These are phyloP conservation scores for Chrosomus eos DNA, from an alignment of 2,797 vertebrate species.

Conservation along the genomic window DNA sequence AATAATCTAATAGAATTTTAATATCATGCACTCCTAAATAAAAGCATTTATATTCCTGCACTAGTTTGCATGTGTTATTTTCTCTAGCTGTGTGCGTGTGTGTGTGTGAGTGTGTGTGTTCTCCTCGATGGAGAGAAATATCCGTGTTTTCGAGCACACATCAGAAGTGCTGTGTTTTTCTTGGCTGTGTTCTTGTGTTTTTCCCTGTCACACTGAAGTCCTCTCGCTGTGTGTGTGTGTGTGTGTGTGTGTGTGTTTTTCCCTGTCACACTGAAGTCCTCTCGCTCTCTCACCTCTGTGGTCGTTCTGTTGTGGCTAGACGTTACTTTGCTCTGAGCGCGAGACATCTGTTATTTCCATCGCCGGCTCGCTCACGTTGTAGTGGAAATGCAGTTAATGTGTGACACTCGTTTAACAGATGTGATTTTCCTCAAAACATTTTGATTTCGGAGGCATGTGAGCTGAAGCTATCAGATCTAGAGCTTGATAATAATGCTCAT, in stretches of 20 bases:
- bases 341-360: slow-evolving; percentile 47
- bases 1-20: background rate
- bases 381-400: background rate
- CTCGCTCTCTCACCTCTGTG: slow-evolving; percentile 38
- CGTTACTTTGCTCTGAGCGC: slow-evolving; percentile 14
- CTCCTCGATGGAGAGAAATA: background rate
- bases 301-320: slow-evolving; percentile 28
- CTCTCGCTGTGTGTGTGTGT: too few relatives aligned
- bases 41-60: background rate
- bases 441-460: background rate
- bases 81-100: background rate
- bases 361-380: slow-evolving; percentile 29
- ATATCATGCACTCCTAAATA: background rate
- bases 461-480: background rate
- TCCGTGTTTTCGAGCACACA: background rate
- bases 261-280: too few relatives aligned
- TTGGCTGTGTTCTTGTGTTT: too few relatives aligned
- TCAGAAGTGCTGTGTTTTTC: too few relatives aligned
- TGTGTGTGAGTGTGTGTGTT: too few relatives aligned
- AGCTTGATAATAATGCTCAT: background rate
- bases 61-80: background rate
- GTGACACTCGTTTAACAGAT: slow-evolving; percentile 53
- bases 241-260: too few relatives aligned
- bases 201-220: too few relatives aligned
- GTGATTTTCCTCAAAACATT: slow-evolving; percentile 31